Percentiles rank a stretch among this genome's conserved stretches.
phyloP scores from a whole-genome alignment of 2,113 vertebrate genomes.

The Calyptommatus sinebrachiatus region DNA sequence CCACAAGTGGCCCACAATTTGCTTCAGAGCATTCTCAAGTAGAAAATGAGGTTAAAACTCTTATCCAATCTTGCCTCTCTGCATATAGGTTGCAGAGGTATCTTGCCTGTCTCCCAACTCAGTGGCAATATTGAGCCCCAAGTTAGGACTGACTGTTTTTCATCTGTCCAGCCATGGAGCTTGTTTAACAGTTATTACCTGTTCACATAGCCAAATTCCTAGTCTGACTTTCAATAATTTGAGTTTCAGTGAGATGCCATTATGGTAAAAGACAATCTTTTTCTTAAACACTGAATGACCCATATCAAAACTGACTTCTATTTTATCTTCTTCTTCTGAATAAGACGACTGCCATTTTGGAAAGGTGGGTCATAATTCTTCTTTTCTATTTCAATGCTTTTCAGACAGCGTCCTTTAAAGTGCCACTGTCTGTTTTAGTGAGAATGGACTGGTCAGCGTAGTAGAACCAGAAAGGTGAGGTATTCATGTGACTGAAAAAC shows the following conservation, averaged over 20 bases:
- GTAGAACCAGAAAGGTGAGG: too few species aligned
- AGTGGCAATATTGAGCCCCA: not conserved
- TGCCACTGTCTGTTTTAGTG: not conserved
- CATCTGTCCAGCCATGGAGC: not conserved
- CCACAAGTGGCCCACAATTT: too few species aligned
- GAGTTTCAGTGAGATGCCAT: not conserved
- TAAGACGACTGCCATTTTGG: not conserved
- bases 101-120: not conserved
- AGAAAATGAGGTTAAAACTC: not conserved
- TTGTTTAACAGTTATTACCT: not conserved
- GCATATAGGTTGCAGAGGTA: too few species aligned
- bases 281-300: not conserved
- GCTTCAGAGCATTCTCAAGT: too few species aligned
- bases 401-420: not conserved
- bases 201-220: not conserved
- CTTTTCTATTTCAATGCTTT: not conserved
- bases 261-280: not conserved
- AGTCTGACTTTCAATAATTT: not conserved
- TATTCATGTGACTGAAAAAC: too few species aligned
- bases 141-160: not conserved
- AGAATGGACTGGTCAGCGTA: too few species aligned
- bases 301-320: too few species aligned
- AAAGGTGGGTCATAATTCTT: not conserved
- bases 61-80: too few species aligned
- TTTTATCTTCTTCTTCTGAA: too few species aligned